These are phyloP conservation scores for Athripsodes cinereus DNA, from an alignment of 2,888 invertebrate species.

Conservation along the genomic window DNA sequence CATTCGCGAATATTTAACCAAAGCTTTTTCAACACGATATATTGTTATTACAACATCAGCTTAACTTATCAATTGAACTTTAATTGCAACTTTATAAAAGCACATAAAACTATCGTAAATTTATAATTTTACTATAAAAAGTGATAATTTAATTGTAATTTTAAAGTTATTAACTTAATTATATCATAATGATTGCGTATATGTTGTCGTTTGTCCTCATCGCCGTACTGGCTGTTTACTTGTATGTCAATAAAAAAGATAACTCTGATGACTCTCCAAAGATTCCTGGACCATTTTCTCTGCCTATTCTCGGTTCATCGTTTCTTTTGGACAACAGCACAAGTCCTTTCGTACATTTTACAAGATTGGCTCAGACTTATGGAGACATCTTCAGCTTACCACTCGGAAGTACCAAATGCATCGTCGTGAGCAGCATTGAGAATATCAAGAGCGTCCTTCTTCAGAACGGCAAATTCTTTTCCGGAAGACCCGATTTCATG, in stretches of 20 bases:
- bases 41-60: no score
- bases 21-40: no score
- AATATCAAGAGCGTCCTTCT: conserved; percentile 70
- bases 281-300: conserved; percentile 60
- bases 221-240: conserved; percentile 1
- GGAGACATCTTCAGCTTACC: conserved; percentile 68
- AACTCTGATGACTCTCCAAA: conserved; percentile 25
- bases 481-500: conserved; percentile 74
- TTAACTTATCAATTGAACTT: no score
- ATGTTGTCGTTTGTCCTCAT: conserved; percentile 10
- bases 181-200: conserved; percentile 6
- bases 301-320: conserved; percentile 65
- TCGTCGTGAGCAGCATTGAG: conserved; percentile 68
- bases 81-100: no score
- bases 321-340: conserved; percentile 57
- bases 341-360: conserved; percentile 67
- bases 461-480: conserved; percentile 74
- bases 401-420: conserved; percentile 61
- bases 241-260: background rate
- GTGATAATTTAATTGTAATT: background rate
- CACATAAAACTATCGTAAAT: no score
- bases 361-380: conserved; percentile 59
- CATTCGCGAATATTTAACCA: no score
- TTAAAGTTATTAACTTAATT: background rate
- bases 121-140: background rate